phyloP scores from a whole-genome alignment of 2,113 vertebrate genomes.

The Lophura nycthemera region DNA sequence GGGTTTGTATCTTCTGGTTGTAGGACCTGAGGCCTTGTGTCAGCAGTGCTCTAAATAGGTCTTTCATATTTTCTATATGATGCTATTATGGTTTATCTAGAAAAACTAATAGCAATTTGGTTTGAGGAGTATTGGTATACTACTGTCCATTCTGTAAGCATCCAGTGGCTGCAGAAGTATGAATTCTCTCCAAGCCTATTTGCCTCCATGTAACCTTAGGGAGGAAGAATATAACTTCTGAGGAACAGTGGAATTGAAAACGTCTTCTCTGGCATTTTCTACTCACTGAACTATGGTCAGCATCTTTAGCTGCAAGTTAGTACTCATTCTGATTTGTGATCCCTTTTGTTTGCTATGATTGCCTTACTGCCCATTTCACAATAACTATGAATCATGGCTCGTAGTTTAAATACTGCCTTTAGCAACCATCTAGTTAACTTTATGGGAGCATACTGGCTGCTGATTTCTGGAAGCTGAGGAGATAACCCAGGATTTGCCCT shows the following conservation, averaged over 20 bases:
- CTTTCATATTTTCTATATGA: background rate
- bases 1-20: background rate
- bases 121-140: background rate
- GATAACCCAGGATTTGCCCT: fast-evolving
- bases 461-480: background rate
- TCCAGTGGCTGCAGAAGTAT: background rate
- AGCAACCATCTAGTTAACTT: background rate
- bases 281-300: background rate
- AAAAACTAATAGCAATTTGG: background rate
- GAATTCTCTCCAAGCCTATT: background rate
- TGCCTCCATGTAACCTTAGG: background rate
- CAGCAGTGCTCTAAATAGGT: background rate
- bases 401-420: background rate
- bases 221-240: background rate
- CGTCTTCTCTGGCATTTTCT: background rate
- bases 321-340: background rate
- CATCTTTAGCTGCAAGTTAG: background rate
- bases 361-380: background rate
- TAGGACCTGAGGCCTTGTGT: background rate
- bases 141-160: fast-evolving
- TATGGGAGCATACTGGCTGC: fast-evolving
- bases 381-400: background rate
- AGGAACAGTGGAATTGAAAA: background rate
- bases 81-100: background rate
- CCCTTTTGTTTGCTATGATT: background rate